These are phyloP conservation scores for Formicarius rufipectus DNA, from an alignment of 2,113 vertebrate genomes.

Conservation along the genomic window DNA sequence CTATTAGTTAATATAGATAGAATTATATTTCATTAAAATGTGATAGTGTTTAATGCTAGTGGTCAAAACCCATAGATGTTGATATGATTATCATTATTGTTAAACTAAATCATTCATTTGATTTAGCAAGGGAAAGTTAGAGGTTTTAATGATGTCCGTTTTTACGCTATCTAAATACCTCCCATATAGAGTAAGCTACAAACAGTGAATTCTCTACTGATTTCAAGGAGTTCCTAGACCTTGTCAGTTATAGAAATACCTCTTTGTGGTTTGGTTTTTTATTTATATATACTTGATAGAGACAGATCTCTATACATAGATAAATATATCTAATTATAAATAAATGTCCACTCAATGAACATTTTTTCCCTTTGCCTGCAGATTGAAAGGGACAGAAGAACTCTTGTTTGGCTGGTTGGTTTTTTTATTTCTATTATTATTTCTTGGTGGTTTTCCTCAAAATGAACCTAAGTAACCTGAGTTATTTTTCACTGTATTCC, in stretches of 20 bases:
- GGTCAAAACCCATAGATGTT: not conserved
- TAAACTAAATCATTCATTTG: not conserved
- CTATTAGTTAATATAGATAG: not conserved
- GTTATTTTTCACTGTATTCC: not conserved
- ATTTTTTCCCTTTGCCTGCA: not conserved
- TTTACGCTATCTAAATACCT: not conserved
- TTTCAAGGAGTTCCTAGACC: not conserved
- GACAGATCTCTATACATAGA: not conserved
- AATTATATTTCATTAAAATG: not conserved
- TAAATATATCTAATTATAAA: not conserved
- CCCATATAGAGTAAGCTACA: not conserved
- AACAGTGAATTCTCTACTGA: not conserved
- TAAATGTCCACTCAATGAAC: not conserved
- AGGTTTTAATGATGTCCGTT: not conserved
- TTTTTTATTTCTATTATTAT: not conserved
- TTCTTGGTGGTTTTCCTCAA: not conserved
- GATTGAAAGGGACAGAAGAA: not conserved
- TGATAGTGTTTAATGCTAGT: not conserved
- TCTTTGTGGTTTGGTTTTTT: not conserved
- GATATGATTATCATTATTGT: not conserved
- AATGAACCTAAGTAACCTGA: not conserved
- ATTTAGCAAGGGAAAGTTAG: not conserved
- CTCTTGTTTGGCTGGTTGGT: fast-evolving
- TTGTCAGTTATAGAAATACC: not conserved
- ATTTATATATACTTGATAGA: not conserved